Conservation (phyloP, 2,888 invertebrate genomes). For the Stegophylla sp. region DNA sequence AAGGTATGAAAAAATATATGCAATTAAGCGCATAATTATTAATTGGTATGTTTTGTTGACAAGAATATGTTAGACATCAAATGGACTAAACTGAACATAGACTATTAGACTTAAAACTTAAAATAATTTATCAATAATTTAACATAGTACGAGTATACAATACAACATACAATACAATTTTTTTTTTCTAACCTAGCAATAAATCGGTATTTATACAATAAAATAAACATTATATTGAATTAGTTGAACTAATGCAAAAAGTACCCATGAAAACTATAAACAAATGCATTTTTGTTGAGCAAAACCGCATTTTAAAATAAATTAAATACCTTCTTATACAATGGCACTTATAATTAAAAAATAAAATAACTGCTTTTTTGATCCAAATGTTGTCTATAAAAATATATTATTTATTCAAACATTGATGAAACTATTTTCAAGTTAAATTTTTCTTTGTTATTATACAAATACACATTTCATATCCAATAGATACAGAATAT, state of each 20-base stretch:
- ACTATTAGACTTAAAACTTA: constrained; percentile 41
- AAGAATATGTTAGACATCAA: background rate
- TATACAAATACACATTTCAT: constrained; percentile 21
- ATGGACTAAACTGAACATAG: constrained; percentile 33
- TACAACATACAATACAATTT: constrained; percentile 46
- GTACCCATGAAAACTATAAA: constrained; percentile 32
- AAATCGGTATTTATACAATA: constrained; percentile 33
- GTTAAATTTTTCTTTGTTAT: constrained; percentile 16
- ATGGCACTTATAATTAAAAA: constrained; percentile 43
- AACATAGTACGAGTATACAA: constrained; percentile 42
- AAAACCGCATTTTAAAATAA: constrained; percentile 46
- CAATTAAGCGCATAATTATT: background rate
- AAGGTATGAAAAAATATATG: constrained; percentile 15
- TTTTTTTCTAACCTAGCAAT: constrained; percentile 38
- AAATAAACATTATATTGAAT: constrained; percentile 24
- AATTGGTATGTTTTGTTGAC: background rate
- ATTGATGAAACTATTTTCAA: background rate
- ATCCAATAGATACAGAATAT: constrained; percentile 10
- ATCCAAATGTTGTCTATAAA: constrained; percentile 55
- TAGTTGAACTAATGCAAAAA: constrained; percentile 34
- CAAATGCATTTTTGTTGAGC: constrained; percentile 56
- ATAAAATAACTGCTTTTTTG: constrained; percentile 52
- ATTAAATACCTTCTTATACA: constrained; percentile 16
- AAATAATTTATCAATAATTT: constrained; percentile 53
- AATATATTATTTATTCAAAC: constrained; percentile 24